Conservation (phyloP, 2,797 vertebrate genomes). For the Petrocephalus schoutedeni region DNA sequence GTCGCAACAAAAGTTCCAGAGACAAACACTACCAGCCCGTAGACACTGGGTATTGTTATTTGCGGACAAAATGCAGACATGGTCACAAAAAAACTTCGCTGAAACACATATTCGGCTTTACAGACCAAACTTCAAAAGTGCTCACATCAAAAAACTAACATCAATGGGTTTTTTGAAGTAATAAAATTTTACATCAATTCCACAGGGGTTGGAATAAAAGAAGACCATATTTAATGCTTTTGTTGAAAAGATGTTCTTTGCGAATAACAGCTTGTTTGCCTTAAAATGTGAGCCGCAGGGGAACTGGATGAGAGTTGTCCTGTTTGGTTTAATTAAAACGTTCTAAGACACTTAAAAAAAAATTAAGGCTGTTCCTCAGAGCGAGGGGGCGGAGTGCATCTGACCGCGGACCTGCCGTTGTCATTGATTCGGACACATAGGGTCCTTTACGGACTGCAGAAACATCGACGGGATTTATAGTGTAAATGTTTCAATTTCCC, state of each 20-base stretch:
- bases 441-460: background rate
- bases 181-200: slow-evolving; percentile 62
- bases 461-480: background rate
- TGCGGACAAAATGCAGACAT: slow-evolving; percentile 54
- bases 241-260: slow-evolving; percentile 44
- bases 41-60: slow-evolving; percentile 20
- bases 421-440: background rate
- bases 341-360: slow-evolving; percentile 49
- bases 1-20: slow-evolving; percentile 10
- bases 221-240: slow-evolving; percentile 26
- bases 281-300: slow-evolving; percentile 28
- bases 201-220: slow-evolving; percentile 41
- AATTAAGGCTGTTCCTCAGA: slow-evolving; percentile 40
- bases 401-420: background rate
- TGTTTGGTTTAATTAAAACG: slow-evolving; percentile 38
- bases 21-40: slow-evolving; percentile 18
- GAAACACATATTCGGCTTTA: slow-evolving; percentile 55
- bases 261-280: slow-evolving; percentile 47
- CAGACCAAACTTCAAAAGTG: slow-evolving; percentile 35
- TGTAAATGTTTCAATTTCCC: background rate
- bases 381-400: slow-evolving; percentile 44
- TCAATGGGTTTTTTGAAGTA: slow-evolving; percentile 59
- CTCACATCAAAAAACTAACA: slow-evolving; percentile 64
- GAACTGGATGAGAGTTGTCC: slow-evolving; percentile 33
- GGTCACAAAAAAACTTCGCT: slow-evolving; percentile 66